phyloP scores from a whole-genome alignment of 1,140 invertebrate species.

The Aricia agestis region DNA sequence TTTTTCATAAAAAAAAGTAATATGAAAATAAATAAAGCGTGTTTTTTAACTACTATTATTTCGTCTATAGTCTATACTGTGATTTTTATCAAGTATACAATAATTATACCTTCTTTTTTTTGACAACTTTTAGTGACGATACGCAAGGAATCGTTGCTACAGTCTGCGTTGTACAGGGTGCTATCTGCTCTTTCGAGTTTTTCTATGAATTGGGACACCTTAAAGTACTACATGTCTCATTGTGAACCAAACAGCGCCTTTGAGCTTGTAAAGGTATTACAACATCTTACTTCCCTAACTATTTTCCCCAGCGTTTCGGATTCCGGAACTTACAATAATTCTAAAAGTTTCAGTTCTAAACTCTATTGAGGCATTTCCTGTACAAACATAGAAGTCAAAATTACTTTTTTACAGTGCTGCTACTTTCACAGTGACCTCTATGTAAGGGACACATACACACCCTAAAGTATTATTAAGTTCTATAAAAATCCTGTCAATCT shows the following conservation, averaged over 20 bases:
- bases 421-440: too few species aligned
- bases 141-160: not conserved
- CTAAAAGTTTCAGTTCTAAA: too few species aligned
- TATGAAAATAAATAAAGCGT: too few species aligned
- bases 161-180: not conserved
- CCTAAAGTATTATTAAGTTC: not conserved
- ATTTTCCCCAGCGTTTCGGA: not conserved
- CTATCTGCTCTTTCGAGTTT: not conserved
- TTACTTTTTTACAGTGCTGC: too few species aligned
- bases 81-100: not conserved
- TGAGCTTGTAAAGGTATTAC: not conserved
- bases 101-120: not conserved
- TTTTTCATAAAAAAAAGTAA: too few species aligned
- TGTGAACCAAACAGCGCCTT: not conserved
- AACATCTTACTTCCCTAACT: not conserved
- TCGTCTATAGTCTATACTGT: too few species aligned
- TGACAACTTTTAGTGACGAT: slow-evolving; percentile 1
- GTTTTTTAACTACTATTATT: too few species aligned
- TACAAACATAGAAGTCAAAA: too few species aligned
- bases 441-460: too few species aligned
- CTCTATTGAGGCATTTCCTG: too few species aligned
- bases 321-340: not conserved
- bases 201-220: not conserved
- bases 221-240: not conserved
- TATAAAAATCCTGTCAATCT: not conserved